Evolutionary conservation across 2,113 vertebrate genomes (phyloP).

Genomic region (Ciconia boyciana): DNA sequence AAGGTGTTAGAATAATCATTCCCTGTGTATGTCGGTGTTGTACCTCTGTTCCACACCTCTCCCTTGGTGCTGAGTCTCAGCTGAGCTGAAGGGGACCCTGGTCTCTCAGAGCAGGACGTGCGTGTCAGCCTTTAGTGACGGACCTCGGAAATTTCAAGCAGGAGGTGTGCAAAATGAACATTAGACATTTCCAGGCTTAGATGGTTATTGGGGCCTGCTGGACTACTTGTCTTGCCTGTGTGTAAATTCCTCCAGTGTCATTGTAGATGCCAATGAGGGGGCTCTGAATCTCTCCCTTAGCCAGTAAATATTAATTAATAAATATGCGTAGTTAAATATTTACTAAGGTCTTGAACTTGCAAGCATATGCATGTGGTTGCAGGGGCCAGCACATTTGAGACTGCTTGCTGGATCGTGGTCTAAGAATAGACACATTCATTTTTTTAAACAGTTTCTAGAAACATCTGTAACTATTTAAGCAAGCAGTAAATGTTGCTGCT

Average conservation of each 20-base stretch:
- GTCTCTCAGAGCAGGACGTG: not conserved
- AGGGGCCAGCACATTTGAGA: not conserved
- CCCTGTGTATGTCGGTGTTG: accelerated
- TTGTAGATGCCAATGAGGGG: not conserved
- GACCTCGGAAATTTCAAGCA: not conserved
- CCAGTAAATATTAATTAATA: not conserved
- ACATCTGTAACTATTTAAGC: not conserved
- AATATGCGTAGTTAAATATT: not conserved
- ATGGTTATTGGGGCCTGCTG: not conserved
- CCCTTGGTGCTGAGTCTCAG: not conserved
- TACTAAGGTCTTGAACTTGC: not conserved
- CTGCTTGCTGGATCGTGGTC: not conserved
- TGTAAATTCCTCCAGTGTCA: not conserved
- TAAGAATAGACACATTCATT: not conserved
- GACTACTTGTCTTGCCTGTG: not conserved
- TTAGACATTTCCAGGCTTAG: not conserved
- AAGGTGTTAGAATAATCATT: not conserved
- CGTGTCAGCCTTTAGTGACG: accelerated
- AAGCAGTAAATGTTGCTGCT: constrained; percentile 7
- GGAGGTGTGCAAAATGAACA: not conserved
- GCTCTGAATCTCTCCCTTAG: not conserved
- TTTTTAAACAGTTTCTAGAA: not conserved
- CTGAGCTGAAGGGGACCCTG: not conserved
- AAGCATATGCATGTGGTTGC: not conserved
- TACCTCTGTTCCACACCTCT: not conserved